Percentiles rank a stretch among this genome's conserved stretches.
Evolutionary conservation across 2,113 vertebrate genomes (phyloP).

Genomic region (Electrona antarctica): DNA sequence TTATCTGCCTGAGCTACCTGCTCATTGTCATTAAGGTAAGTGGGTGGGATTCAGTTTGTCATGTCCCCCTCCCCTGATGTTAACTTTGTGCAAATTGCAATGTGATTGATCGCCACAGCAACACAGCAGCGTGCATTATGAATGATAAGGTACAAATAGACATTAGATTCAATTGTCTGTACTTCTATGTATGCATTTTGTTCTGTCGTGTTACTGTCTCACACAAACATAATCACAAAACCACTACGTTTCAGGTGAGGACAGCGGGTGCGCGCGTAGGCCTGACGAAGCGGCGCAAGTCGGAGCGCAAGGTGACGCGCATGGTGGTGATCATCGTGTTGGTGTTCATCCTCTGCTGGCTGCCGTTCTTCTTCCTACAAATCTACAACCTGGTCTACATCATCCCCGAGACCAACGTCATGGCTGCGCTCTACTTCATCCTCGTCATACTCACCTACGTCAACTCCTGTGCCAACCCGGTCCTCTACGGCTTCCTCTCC

Average conservation of each 20-base stretch:
- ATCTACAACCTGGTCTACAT: slow-evolving; percentile 86
- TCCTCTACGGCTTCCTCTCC: slow-evolving; percentile 90
- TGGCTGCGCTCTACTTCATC: slow-evolving; percentile 80
- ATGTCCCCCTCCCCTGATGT: neutral
- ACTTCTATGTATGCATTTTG: too few relatives aligned
- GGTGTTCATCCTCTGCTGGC: slow-evolving; percentile 91
- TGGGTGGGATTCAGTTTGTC: neutral
- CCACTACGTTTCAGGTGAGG: slow-evolving; percentile 74
- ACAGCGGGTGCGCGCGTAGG: slow-evolving; percentile 83
- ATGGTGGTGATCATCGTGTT: slow-evolving; percentile 95
- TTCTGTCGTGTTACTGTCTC: too few relatives aligned
- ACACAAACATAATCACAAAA: too few relatives aligned
- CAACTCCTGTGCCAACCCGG: slow-evolving; percentile 93
- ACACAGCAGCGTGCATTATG: too few relatives aligned
- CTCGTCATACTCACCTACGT: slow-evolving; percentile 89
- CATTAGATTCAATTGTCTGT: too few relatives aligned
- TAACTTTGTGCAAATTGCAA: neutral
- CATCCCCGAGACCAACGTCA: slow-evolving; percentile 81
- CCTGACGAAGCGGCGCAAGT: slow-evolving; percentile 80
- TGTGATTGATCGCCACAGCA: too few relatives aligned
- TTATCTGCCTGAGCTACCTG: slow-evolving; percentile 92
- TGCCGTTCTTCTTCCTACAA: slow-evolving; percentile 90
- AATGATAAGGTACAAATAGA: too few relatives aligned
- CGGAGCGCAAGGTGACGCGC: slow-evolving; percentile 88
- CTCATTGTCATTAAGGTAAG: slow-evolving; percentile 86